Evolutionary conservation across 2,113 vertebrate genomes (phyloP), one percentile per base, ranked within the genome.

Genomic region (Craseonycteris thonglongyai): DNA sequence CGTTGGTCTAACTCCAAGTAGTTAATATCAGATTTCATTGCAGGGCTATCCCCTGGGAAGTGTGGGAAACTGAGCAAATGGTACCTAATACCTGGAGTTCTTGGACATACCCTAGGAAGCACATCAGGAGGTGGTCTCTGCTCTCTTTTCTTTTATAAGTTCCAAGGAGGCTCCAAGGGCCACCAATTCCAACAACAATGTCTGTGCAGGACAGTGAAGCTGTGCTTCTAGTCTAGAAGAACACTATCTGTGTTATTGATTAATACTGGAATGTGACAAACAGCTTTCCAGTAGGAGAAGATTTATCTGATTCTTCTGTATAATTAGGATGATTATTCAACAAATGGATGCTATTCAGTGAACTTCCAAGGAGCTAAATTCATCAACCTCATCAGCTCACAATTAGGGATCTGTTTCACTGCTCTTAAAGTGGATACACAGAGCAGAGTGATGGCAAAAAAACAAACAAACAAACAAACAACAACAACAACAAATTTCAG

Each of bases 251-350:
- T 47, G 10, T 68, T 86, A 63, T 76, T 47, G 84, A 91, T 76
- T 91, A 76, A 84, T 84, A 92, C 35, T 75, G 59, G 30, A 92
- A 42, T 30, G 26, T 30, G 82, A 71, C 24, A 96, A 96, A 89
- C 26, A 93, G 56, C 65, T 33, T 80, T 66, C 47, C 42, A 35
- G 33, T 16, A 6, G 40, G 30, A 72, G 45, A 51, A 94, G 88
- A 88, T 93, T 71, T 33, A 54, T 86, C 87, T 88, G 69, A 66
- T 72, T 95, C 89, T 94, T 79, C 88, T 63, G 11, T 45, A 54
- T 90, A 92, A 96, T 81, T 94, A 90, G 13, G 93, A 95, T 76
- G 49, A 93, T 90, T 81, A 76, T 88, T 93, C 74, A 66, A 69
- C 68, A 94, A 90, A 90, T 80, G 16, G 72, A 71, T 95, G n/a